A percentile compares a stretch with the other conserved stretches of the same genome.
Evolutionary conservation across 37 sponge, comb jelly and placozoan species (phyloP).

Genomic region (Halichondria panicea): DNA sequence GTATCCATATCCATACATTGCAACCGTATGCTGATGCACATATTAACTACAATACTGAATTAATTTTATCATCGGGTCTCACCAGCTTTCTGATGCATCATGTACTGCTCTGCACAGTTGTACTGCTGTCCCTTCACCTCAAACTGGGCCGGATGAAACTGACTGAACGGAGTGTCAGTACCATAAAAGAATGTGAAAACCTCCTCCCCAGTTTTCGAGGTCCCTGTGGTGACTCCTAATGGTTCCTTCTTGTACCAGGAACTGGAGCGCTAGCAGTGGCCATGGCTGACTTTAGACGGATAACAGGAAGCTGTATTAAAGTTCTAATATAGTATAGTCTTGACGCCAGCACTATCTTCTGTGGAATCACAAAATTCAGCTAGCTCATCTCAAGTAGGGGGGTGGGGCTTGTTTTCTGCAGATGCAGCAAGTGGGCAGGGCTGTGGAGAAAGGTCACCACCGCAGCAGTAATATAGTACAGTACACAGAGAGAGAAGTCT

Average conservation of each 20-base stretch:
- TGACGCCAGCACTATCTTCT: too few relatives aligned
- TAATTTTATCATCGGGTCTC: too few relatives aligned
- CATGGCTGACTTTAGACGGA: too few relatives aligned
- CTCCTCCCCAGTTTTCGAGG: slow-evolving; percentile 6
- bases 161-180: slow-evolving; percentile 75
- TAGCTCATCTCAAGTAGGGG: not conserved
- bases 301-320: too few relatives aligned
- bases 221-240: not conserved
- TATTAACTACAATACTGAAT: too few relatives aligned
- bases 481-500: too few relatives aligned
- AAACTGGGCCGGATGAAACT: slow-evolving; percentile 72
- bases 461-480: too few relatives aligned
- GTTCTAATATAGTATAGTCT: too few relatives aligned
- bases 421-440: too few relatives aligned
- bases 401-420: not conserved
- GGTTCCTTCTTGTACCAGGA: not conserved
- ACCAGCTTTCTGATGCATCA: slow-evolving; percentile 91
- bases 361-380: too few relatives aligned
- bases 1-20: too few relatives aligned
- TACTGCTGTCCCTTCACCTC: slow-evolving; percentile 49
- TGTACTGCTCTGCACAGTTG: slow-evolving; percentile 88
- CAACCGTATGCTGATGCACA: not conserved
- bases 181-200: slow-evolving; percentile 74
- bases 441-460: too few relatives aligned
- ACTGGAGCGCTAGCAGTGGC: not conserved